Base-by-base conservation (phyloP, 2,113 vertebrate genomes). In the Tylochromis polylepis region DNA sequence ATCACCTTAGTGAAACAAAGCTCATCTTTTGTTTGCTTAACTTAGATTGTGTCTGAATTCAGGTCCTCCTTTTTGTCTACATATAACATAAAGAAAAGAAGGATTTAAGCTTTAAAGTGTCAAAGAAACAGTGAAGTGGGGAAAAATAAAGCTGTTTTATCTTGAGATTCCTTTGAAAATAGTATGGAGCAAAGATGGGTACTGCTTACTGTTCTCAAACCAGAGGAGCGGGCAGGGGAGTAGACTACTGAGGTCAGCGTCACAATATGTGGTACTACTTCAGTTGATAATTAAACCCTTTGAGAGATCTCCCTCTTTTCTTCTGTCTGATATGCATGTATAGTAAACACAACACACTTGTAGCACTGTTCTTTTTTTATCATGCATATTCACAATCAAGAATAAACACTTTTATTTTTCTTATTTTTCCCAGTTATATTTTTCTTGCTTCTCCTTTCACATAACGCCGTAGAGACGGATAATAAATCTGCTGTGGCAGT, bases 201-300 rank as follows among this genome's bases (percentile, higher is more conserved):
- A 53, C 53, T 31, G n/a, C 87, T 88, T 60, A 53, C 55, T 85
- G 75, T 85, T 91, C 79, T 65, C 65, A 81, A 89, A 83, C 80
- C 58, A 84, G 79, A 18, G 4, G 65, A 58, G 49, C 43, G 81
- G 88, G 77, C 81, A 79, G 79, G 57, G 82, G 65, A 88, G 85
- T 79, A 27, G 20, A 84, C 75, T 84, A 58, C 79, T 82, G 86
- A 93, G 94, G 94, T 94, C 91, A 94, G 79, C 86, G 89, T 91
- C 92, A 88, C 93, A 90, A 70, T 92, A 89, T 88, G 89, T 82
- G 86, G 91, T 90, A 49, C 89, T 85, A 78, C 80, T 92, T 93
- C 88, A 88, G 90, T 83, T 88, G 94, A 95, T 96, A 95, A 96
- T 95, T 94, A 95, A 95, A 95, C 92, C 95, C 91, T 85, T 55